Percentiles rank a stretch among this genome's conserved stretches.
Conservation (phyloP, 37 sponge, comb jelly and placozoan species). For the Oopsacas minuta region DNA sequence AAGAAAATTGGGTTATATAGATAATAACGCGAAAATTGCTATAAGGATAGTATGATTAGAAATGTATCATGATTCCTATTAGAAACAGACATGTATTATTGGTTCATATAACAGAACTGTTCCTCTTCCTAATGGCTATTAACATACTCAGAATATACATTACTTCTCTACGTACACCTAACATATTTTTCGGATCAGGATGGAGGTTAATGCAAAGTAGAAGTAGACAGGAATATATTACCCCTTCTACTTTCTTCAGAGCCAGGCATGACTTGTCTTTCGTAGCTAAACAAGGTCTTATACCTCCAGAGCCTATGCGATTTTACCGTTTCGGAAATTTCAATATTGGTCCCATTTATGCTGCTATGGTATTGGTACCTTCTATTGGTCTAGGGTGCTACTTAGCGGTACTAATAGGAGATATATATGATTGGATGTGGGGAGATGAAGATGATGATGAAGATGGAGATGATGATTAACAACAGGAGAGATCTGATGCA, state of each 20-base stretch:
- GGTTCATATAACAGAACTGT: not conserved
- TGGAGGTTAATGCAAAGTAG: not conserved
- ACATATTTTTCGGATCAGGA: not conserved
- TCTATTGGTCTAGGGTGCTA: constrained; percentile 10
- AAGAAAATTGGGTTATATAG: no score
- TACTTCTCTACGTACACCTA: not conserved
- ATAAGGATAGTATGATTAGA: no score
- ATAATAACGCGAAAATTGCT: no score
- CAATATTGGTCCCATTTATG: not conserved
- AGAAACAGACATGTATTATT: not conserved
- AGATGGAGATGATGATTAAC: not conserved
- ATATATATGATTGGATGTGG: constrained; percentile 2
- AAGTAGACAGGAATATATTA: not conserved
- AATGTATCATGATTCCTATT: no score
- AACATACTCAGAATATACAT: constrained; percentile 10
- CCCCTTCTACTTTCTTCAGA: not conserved
- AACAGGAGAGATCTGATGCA: no score
- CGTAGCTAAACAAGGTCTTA: not conserved
- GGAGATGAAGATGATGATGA: constrained; percentile 10
- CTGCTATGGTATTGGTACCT: not conserved
- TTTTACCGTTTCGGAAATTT: not conserved
- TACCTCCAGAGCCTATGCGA: not conserved
- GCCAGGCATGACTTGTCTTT: not conserved
- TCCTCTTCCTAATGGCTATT: not conserved
- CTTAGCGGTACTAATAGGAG: not conserved